Conservation (phyloP, 2,797 vertebrate genomes). For the Echeneis naucrates region DNA sequence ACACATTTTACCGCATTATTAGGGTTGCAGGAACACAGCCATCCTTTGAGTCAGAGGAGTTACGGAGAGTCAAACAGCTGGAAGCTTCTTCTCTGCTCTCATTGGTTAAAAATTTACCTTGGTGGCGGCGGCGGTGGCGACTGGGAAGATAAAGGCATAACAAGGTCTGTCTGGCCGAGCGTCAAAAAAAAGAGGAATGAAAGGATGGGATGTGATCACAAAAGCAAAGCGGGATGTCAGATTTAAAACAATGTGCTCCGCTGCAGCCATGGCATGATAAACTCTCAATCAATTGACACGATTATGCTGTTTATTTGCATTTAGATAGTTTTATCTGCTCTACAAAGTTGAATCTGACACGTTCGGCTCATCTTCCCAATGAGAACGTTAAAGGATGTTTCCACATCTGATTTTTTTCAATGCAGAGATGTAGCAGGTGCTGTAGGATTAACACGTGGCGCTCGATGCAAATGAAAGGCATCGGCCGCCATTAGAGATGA, state of each 20-base stretch:
- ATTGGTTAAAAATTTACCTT: not conserved
- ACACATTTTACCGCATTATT: not conserved
- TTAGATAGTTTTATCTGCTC: conserved; percentile 76
- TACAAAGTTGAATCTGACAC: conserved; percentile 46
- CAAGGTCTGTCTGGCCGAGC: conserved; percentile 12
- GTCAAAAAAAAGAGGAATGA: not conserved
- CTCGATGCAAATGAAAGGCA: conserved; percentile 53
- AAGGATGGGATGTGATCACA: conserved; percentile 30
- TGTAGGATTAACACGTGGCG: conserved; percentile 45
- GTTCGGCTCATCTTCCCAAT: conserved; percentile 33
- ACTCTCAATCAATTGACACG: conserved; percentile 53
- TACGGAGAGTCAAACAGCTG: not conserved
- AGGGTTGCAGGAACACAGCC: not conserved
- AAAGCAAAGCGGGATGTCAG: conserved; percentile 20
- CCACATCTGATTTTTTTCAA: conserved; percentile 55
- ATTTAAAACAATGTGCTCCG: conserved; percentile 37
- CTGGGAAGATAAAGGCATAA: conserved; percentile 16
- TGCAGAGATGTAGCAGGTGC: conserved; percentile 62
- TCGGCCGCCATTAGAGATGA: conserved; percentile 58
- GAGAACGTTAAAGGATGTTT: conserved; percentile 55
- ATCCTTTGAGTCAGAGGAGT: not conserved
- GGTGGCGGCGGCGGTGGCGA: not conserved
- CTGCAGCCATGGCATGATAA: conserved; percentile 45
- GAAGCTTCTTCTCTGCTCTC: not conserved
- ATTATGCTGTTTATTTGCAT: conserved; percentile 76